Evolutionary conservation across 2,113 vertebrate species (phyloP), one percentile per base, ranked within the genome.

Genomic region (Columbina picui): DNA sequence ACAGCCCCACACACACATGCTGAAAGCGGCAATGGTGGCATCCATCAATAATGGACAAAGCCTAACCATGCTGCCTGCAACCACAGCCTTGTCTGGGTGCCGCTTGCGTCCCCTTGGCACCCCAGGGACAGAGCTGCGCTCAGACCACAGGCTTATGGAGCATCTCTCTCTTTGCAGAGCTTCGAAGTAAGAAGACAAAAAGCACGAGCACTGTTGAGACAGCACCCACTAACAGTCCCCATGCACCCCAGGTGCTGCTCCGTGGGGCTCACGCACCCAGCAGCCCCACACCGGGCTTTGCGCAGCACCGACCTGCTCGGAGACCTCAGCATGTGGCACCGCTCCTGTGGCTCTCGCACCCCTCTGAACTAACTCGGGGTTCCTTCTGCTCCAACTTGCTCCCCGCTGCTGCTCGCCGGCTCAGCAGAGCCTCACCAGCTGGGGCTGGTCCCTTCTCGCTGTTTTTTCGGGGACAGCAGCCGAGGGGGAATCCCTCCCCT

Each of bases 151-250:
- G 61, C 60, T 94, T 41, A 96, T 1, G 21, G 43, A 45, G 26
- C 81, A 3, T 49, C 61, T 68, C 22, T 96, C 68, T 95, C 91
- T 96, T 91, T 95, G 89, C 97, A 98, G 97, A 83, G 77, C 93
- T 47, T 97, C 96, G 25, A 96, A 97, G 97, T 97, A 95, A 97
- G 97, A 94, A 96, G 95, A 85, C 2, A 30, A 64, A 82, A 80
- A 74, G 65, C 85, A 49, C 3, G 26, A 53, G 22, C 0, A 0
- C 53, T 52, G 52, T 20, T 2, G 3, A 38, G 43, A 27, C n/a
- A 27, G 32, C 80, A 69, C 74, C 53, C 49, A 4, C 50, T 86
- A 89, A 85, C 84, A 47, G 16, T 32, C 38, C 53, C 7, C 5
- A 2, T 3, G 83, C 23, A 49, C 77, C 61, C 73, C 6, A 12